A percentile compares a stretch with the other conserved stretches of the same genome.
These are phyloP conservation scores for Copidosoma aretas DNA, from an alignment of 2,888 invertebrate genomes.

Conservation along the genomic window DNA sequence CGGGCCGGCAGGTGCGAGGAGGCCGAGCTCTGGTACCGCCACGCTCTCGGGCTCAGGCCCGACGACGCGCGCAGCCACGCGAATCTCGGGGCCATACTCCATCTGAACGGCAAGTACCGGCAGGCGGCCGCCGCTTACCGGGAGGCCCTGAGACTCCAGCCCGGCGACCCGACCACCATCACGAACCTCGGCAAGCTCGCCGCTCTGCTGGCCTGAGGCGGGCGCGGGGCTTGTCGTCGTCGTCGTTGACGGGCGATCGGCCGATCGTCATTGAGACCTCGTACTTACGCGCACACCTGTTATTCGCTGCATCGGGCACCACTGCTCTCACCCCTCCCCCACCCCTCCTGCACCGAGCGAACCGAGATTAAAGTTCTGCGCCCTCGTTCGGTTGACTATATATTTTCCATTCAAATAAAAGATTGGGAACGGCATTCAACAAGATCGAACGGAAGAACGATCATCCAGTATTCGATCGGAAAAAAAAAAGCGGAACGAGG, in stretches of 20 bases:
- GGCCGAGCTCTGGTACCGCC: conserved; percentile 87
- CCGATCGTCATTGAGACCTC: too few relatives aligned
- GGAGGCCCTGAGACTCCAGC: conserved; percentile 84
- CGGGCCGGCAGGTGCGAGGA: conserved; percentile 81
- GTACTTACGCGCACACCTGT: too few relatives aligned
- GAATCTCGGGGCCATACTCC: conserved; percentile 93
- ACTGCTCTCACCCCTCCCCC: too few relatives aligned
- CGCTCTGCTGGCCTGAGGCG: conserved; percentile 63
- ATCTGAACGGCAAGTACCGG: conserved; percentile 87
- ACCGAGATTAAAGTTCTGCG: too few relatives aligned
- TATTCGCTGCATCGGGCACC: too few relatives aligned
- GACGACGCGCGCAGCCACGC: conserved; percentile 91
- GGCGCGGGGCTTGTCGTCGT: not conserved
- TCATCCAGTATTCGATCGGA: too few relatives aligned
- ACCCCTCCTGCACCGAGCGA: too few relatives aligned
- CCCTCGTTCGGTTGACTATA: too few relatives aligned
- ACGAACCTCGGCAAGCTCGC: conserved; percentile 84
- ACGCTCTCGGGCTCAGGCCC: conserved; percentile 67
- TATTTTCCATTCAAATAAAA: too few relatives aligned
- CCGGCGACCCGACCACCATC: conserved; percentile 86
- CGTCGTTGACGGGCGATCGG: not conserved
- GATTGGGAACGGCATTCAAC: too few relatives aligned
- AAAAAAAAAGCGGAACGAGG: too few relatives aligned
- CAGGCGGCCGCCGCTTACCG: conserved; percentile 89
- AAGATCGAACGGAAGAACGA: too few relatives aligned